phyloP scores from a whole-genome alignment of 2,888 invertebrate genomes.

The Xanthostigma xanthostigma region DNA sequence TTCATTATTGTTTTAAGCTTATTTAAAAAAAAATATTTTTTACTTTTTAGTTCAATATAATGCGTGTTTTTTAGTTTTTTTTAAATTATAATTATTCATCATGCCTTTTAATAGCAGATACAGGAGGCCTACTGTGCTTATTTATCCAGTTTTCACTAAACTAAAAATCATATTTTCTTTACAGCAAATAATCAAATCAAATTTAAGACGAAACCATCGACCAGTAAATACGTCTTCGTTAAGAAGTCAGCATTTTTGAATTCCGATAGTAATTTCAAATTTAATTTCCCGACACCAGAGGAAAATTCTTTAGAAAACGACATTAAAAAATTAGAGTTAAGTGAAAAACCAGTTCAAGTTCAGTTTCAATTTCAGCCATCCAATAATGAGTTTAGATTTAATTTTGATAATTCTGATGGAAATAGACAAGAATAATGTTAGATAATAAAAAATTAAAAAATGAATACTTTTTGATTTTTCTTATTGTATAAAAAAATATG shows the following conservation, averaged over 20 bases:
- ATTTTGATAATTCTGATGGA: conserved; percentile 5
- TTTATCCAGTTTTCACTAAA: not conserved
- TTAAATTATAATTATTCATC: no score
- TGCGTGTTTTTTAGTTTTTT: no score
- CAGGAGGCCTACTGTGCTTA: no score
- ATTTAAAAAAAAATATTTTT: no score
- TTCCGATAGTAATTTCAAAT: conserved; percentile 38
- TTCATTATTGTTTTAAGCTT: no score
- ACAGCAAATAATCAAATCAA: conserved; percentile 41
- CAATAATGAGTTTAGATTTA: conserved; percentile 11
- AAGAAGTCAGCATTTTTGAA: conserved; percentile 44
- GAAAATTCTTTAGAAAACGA: conserved; percentile 7
- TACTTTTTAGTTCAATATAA: no score
- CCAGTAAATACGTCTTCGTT: conserved; percentile 47
- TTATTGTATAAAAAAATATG: no score
- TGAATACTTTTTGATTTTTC: no score
- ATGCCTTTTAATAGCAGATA: no score
- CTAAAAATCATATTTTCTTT: conserved; percentile 17
- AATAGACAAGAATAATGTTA: not conserved
- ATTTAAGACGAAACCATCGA: conserved; percentile 34
- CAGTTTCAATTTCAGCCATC: conserved; percentile 1
- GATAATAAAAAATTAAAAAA: not conserved
- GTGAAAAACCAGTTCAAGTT: not conserved
- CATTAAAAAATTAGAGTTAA: not conserved
- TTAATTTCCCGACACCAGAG: conserved; percentile 29